These are phyloP conservation scores for Peribatodes rhomboidaria DNA, from an alignment of 2,888 invertebrate genomes.

Conservation along the genomic window DNA sequence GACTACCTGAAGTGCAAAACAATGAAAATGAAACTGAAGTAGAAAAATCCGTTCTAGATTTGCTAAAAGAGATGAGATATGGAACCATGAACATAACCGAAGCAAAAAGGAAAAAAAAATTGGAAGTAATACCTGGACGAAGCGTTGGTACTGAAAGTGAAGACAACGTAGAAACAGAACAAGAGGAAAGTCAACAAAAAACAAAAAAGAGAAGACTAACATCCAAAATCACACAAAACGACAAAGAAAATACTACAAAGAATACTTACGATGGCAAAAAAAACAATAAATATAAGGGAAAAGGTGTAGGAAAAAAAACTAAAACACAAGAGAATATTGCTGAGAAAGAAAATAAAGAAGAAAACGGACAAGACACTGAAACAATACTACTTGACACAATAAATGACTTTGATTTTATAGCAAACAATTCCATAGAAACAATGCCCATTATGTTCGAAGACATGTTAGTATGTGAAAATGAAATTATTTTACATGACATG, in stretches of 20 bases:
- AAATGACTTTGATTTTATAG: conserved; percentile 39
- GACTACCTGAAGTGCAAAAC: conserved; percentile 21
- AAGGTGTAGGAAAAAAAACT: conserved; percentile 38
- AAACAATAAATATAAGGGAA: conserved; percentile 38
- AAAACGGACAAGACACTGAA: conserved; percentile 37
- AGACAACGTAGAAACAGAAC: conserved; percentile 23
- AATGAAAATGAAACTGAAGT: conserved; percentile 11
- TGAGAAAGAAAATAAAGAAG: conserved; percentile 35
- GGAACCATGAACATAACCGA: conserved; percentile 27
- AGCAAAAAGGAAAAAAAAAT: conserved; percentile 19
- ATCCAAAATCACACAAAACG: conserved; percentile 38
- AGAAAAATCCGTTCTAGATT: conserved; percentile 23
- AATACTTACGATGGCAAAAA: conserved; percentile 35
- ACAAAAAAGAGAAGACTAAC: conserved; percentile 36
- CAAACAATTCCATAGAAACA: conserved; percentile 38
- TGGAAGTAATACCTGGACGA: conserved; percentile 21
- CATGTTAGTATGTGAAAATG: conserved; percentile 38
- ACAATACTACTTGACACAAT: conserved; percentile 38
- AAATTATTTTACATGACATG: conserved; percentile 36
- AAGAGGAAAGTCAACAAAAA: conserved; percentile 34
- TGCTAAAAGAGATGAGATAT: conserved; percentile 33
- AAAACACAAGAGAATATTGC: conserved; percentile 39
- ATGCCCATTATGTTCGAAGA: conserved; percentile 39
- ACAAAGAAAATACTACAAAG: conserved; percentile 35
- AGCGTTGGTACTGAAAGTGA: conserved; percentile 28